Conservation (phyloP, 2,113 vertebrate species). For the Cyprinodon brontotheroides region DNA sequence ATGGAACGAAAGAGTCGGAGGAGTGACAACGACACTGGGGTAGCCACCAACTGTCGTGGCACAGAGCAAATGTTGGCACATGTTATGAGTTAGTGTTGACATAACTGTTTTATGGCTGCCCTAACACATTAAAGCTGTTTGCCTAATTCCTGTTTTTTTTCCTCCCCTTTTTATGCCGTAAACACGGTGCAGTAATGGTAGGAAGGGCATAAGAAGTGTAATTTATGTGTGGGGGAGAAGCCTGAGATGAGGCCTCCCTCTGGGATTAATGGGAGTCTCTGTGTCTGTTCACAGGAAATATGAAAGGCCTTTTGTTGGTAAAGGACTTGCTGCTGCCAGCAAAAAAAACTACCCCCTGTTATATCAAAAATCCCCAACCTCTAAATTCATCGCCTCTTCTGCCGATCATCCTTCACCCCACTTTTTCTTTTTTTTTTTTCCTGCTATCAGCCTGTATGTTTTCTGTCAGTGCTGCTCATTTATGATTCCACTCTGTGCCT, state of each 20-base stretch:
- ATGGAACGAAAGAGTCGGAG: constrained; percentile 23
- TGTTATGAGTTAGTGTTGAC: constrained; percentile 73
- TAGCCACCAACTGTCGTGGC: constrained; percentile 51
- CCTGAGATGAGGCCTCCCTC: constrained; percentile 71
- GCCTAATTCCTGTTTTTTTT: constrained; percentile 60
- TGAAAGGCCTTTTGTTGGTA: constrained; percentile 80
- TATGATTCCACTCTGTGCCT: constrained; percentile 63
- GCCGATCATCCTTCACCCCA: constrained; percentile 70
- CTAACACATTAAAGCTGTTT: constrained; percentile 77
- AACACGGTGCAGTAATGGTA: constrained; percentile 69
- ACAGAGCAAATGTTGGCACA: constrained; percentile 78
- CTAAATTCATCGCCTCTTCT: constrained; percentile 75
- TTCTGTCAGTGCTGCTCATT: constrained; percentile 75
- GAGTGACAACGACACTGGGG: constrained; percentile 16
- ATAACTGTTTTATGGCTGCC: constrained; percentile 68
- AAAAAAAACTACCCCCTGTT: constrained; percentile 76
- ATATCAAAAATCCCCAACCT: constrained; percentile 75
- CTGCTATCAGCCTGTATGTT: constrained; percentile 64
- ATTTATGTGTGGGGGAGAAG: constrained; percentile 77
- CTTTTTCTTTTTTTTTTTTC: neutral
- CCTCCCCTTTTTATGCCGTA: constrained; percentile 55
- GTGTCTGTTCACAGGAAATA: constrained; percentile 79
- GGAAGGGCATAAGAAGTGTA: constrained; percentile 71
- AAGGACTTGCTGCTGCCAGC: constrained; percentile 73
- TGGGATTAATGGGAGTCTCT: constrained; percentile 77